Percentiles rank a stretch among this genome's conserved stretches.
Evolutionary conservation across 1,140 invertebrate species (phyloP).

Genomic region (Proales similis): DNA sequence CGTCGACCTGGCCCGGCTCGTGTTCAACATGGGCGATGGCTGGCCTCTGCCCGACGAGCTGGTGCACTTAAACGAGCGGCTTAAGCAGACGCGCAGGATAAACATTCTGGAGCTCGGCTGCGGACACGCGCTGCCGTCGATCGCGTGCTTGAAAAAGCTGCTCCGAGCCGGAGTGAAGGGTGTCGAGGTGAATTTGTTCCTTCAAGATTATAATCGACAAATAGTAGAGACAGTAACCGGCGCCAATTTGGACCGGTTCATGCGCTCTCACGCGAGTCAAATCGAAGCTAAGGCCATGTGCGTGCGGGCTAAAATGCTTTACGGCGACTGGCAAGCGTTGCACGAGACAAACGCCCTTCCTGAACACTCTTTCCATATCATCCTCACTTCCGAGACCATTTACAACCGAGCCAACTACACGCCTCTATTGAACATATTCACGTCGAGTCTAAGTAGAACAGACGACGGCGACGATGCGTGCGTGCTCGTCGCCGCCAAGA

Average conservation of each 20-base stretch:
- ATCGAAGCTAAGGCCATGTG: neutral
- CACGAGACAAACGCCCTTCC: slow-evolving; percentile 6
- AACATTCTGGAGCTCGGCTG: slow-evolving; percentile 25
- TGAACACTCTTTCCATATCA: slow-evolving; percentile 13
- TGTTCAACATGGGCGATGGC: slow-evolving; percentile 1
- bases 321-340: slow-evolving; percentile 21
- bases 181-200: neutral
- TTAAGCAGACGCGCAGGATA: neutral
- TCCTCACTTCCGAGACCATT: slow-evolving; percentile 29
- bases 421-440: slow-evolving; percentile 32
- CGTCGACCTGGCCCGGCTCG: slow-evolving; percentile 11
- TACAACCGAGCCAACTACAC: slow-evolving; percentile 29
- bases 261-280: neutral
- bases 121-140: slow-evolving; percentile 11
- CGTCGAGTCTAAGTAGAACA: slow-evolving; percentile 3
- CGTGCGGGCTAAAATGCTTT: slow-evolving; percentile 1
- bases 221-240: slow-evolving; percentile 2
- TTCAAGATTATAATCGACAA: slow-evolving; percentile 37
- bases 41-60: no score
- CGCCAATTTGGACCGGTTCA: slow-evolving; percentile 22
- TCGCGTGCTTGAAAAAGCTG: slow-evolving; percentile 6
- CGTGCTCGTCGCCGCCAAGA: slow-evolving; percentile 22
- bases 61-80: no score
- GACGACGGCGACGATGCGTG: slow-evolving; percentile 2
- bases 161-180: neutral